Base-by-base conservation (phyloP, 2,113 vertebrate species). In the Antigone vipio region DNA sequence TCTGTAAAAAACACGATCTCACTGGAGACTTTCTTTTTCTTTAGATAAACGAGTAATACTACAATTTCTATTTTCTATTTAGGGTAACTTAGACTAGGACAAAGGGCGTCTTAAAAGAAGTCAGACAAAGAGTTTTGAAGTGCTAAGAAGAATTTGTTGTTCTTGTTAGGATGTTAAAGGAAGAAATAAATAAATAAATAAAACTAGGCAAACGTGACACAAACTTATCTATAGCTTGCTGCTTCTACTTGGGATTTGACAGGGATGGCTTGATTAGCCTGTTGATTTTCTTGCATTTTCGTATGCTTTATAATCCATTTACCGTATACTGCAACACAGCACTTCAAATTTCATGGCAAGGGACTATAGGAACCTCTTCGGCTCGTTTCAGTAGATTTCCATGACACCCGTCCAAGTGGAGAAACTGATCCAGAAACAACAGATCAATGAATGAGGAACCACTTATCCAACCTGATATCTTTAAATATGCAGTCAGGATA, bases 391-490 rank as follows among this genome's bases (percentile, higher is more conserved):
- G 89, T 16, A 89, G 38, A 92, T 89, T 95, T 89, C 93, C 69
- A 78, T 52, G 15, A 72, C 49, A 52, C 66, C 26, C 4, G 0
- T 92, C 91, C 95, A 88, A 83, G 71, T 6, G 82, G 49, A 94
- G 94, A 90, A 90, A 64, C 67, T 22, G 78, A 72, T 93, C 91
- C 96, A 92, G 78, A 88, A 93, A 93, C 71, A 95, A 72, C 90
- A 56, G 85, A 94, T 94, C 94, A 44, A 15, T 92, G 85, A 63
- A 30, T 5, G 66, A 92, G 78, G 62, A 92, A 30, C 69, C 81
- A 76, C 62, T 89, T 23, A 50, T 30, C 78, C 88, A 50, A 59
- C 49, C 35, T 38, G 30, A 34, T 21, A 47, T 35, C 85, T 49
- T 83, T 38, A 40, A 85, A 83, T 85, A 60, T 76, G 79, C 29